Conservation (phyloP, 2,797 vertebrate genomes). For the Sebastes nivosus region DNA sequence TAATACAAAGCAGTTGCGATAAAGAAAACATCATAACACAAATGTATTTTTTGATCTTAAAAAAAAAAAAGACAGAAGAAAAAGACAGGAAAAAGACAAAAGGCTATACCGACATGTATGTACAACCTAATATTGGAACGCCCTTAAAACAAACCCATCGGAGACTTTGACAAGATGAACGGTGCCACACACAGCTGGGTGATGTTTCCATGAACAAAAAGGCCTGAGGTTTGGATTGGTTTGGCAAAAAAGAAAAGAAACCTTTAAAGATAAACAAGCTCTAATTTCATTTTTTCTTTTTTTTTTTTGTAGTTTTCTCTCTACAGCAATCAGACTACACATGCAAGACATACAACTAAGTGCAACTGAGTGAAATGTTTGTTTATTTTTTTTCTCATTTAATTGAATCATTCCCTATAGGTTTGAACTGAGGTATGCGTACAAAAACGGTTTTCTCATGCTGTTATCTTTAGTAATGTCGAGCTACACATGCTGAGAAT, state of each 20-base stretch:
- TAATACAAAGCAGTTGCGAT: conserved; percentile 96
- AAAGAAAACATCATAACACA: conserved; percentile 87
- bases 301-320: conserved; percentile 78
- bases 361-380: conserved; percentile 95
- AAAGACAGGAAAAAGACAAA: conserved; percentile 75
- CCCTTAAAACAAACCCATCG: conserved; percentile 82
- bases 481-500: conserved; percentile 97
- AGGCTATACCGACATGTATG: conserved; percentile 91
- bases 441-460: conserved; percentile 96
- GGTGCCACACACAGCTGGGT: conserved; percentile 74
- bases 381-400: conserved; percentile 72
- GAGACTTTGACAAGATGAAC: conserved; percentile 72
- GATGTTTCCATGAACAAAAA: conserved; percentile 85
- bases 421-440: conserved; percentile 96
- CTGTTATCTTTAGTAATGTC: conserved; percentile 96
- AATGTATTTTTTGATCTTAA: conserved; percentile 82
- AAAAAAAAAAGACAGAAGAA: conserved; percentile 69
- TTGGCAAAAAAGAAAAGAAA: conserved; percentile 83
- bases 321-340: conserved; percentile 96
- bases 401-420: conserved; percentile 94
- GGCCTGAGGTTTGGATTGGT: conserved; percentile 95
- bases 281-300: conserved; percentile 79
- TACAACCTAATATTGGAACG: conserved; percentile 88
- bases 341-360: conserved; percentile 97
- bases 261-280: conserved; percentile 88